Evolutionary conservation across 2,888 invertebrate genomes (phyloP).

Genomic region (Exocentrus adspersus): DNA sequence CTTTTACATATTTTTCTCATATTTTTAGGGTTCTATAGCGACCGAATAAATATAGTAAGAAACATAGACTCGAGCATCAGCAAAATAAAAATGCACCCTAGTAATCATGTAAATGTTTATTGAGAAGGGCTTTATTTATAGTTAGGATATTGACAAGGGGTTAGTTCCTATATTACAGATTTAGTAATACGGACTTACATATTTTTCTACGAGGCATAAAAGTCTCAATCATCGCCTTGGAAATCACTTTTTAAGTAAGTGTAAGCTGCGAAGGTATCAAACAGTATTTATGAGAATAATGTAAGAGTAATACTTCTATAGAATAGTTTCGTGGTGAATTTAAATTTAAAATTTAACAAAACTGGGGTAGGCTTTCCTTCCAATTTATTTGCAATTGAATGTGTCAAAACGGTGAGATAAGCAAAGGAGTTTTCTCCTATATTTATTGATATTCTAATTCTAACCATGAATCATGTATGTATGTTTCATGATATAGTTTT

Average conservation of each 20-base stretch:
- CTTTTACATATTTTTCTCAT: no score
- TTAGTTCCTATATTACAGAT: conserved; percentile 6
- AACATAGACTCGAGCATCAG: background rate
- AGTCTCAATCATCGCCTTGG: background rate
- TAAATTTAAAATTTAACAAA: no score
- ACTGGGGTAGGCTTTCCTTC: no score
- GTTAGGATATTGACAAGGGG: conserved; percentile 9
- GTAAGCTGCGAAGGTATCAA: background rate
- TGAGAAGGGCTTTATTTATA: conserved; percentile 38
- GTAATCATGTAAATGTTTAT: conserved; percentile 40
- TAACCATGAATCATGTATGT: no score
- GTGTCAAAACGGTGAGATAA: no score
- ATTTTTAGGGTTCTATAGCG: background rate
- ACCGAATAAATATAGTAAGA: background rate
- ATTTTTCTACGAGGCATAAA: background rate
- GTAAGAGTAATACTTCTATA: no score
- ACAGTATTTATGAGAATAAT: background rate
- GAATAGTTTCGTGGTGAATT: no score
- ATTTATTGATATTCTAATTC: no score
- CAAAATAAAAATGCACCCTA: conserved; percentile 49
- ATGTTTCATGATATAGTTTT: no score
- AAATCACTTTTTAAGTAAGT: conserved; percentile 4
- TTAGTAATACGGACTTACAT: conserved; percentile 4
- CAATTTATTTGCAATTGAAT: no score
- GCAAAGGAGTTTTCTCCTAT: no score